phyloP scores from a whole-genome alignment of 2,113 vertebrate genomes.

The Notothenia coriiceps region DNA sequence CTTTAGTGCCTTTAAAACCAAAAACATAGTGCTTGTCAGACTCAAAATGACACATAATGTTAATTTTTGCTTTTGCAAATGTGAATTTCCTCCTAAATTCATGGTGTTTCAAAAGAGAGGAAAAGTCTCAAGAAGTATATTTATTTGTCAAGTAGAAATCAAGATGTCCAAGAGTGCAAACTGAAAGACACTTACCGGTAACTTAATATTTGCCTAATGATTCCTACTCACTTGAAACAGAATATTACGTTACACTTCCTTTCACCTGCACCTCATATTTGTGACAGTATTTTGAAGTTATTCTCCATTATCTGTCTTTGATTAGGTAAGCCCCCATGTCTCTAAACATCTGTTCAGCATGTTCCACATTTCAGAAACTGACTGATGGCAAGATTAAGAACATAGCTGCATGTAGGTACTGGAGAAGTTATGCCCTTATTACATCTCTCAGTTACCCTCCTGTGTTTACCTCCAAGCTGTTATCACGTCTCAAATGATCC shows the following conservation, averaged over 20 bases:
- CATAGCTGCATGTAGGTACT: neutral
- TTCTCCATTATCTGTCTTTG: neutral
- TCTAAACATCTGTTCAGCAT: slow-evolving; percentile 53
- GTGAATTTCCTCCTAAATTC: neutral
- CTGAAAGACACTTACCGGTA: neutral
- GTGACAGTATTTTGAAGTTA: neutral
- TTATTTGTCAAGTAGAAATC: slow-evolving; percentile 10
- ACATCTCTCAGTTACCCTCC: neutral
- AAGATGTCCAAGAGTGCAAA: neutral
- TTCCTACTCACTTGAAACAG: slow-evolving; percentile 1
- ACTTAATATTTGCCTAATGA: slow-evolving; percentile 20
- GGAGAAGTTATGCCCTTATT: neutral
- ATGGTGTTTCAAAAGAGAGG: neutral
- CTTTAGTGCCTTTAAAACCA: neutral
- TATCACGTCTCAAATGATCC: neutral
- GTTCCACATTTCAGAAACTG: neutral
- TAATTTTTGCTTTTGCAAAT: slow-evolving; percentile 14
- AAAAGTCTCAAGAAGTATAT: slow-evolving; percentile 2
- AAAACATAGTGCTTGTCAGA: neutral
- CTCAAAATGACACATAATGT: neutral
- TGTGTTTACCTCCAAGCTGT: slow-evolving; percentile 1
- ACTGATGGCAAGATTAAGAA: slow-evolving; percentile 9
- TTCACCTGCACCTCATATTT: neutral
- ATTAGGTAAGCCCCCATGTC: neutral
- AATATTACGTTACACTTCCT: neutral